Evolutionary conservation across 2,888 invertebrate genomes (phyloP), one percentile per base, ranked within the genome.

Genomic region (Eurytoma californica): DNA sequence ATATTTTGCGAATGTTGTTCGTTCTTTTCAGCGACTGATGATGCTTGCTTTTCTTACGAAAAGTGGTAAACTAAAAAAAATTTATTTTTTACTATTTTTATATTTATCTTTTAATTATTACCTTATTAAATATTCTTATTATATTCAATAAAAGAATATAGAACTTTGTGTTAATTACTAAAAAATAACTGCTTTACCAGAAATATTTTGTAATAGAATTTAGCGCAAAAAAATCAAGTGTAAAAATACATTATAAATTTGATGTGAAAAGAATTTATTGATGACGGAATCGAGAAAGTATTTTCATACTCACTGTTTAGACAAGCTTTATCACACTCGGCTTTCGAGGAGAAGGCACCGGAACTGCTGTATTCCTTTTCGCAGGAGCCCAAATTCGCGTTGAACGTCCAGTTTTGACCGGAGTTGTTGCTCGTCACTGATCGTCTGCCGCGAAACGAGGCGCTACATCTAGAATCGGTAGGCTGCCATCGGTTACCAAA

Each of bases 41-140:
- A 13, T 16, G 51, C 13, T 3, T 18, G 13, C 3, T 4, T 39
- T 65, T 28, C 47, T 51, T 24, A 20, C 16, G 47, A 60, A 13
- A 68, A 75, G 39, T 75, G 68, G 57, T 68, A 75, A 28, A 75
- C 75, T 75, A 53, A 13, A 75, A 68, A 39, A 39, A 30, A 30
- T 4, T 39, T 7, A 3, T 4, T 39, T 39, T 39, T 39, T 39
- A 39, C 24, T 24, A 24, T 24, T 24, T 24, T 24, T 24, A 24
- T 24, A 24, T 24, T 24, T 24, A 24, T 24, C 24, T 24, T 24
- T 24, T 39, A 39, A 39, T 39, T 3, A 39, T 0, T 39, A 39
- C 7, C 7, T 39, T 3, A 39, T 39, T 39, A 39, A 39, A 39
- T 39, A 39, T 4, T 39, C 39, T 39, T 39, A 39, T 39, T 39